Evolutionary conservation across 2,888 invertebrate species (phyloP).

Genomic region (Pilophorus perplexus): DNA sequence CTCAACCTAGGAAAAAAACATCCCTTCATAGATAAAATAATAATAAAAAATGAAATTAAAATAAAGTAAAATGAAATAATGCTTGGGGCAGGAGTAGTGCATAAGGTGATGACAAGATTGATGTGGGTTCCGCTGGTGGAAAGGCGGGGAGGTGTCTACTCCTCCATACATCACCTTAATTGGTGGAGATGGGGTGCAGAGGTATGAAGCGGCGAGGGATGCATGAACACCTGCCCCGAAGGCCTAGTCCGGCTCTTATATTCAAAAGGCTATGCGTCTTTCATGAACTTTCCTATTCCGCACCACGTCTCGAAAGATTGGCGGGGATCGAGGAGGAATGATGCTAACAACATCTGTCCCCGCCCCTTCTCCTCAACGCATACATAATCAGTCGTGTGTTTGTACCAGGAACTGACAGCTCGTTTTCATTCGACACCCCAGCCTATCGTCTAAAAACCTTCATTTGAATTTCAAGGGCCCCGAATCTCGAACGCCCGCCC

Average conservation of each 20-base stretch:
- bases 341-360: not conserved
- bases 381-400: not conserved
- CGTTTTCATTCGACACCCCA: too few relatives aligned
- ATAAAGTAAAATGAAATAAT: too few relatives aligned
- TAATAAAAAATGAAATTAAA: too few relatives aligned
- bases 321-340: not conserved
- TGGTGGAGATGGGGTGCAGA: constrained; percentile 6
- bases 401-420: not conserved
- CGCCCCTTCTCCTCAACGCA: not conserved
- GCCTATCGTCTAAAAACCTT: too few relatives aligned
- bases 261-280: not conserved
- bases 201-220: not conserved
- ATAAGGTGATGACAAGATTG: constrained; percentile 19
- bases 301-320: not conserved
- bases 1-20: too few relatives aligned
- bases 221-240: not conserved
- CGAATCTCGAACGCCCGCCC: not conserved
- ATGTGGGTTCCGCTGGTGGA: not conserved
- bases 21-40: too few relatives aligned
- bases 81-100: not conserved
- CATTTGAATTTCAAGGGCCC: constrained; percentile 19
- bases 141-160: constrained; percentile 5
- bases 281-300: constrained; percentile 3
- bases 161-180: constrained; percentile 27
- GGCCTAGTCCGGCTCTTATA: not conserved